Base-by-base conservation (phyloP, 2,113 vertebrate genomes). In the Camelus dromedarius region DNA sequence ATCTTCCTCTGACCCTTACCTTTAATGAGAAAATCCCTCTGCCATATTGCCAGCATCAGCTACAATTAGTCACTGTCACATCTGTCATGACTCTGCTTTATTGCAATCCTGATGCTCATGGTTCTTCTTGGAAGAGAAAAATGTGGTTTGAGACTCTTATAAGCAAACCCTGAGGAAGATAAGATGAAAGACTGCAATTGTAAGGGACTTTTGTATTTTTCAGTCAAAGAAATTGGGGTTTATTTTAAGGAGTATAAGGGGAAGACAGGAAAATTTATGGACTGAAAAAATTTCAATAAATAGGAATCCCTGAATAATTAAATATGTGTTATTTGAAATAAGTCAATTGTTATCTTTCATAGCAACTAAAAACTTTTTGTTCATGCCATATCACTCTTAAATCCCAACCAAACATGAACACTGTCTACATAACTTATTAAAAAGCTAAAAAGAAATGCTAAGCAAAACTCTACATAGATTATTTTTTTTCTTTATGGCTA, bases 31-130 rank as follows among this genome's bases (percentile, higher is more conserved):
- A 94, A 89, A 89, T 81, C 32, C 58, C 20, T 79, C 66, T 94
- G 77, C 48, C 72, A 86, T 48, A 86, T 95, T 85, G 79, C 73
- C 73, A 85, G 58, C 11, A 67, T 84, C 84, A 79, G 72, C 83
- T 94, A 89, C 24, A 92, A 89, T 96, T 96, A 83, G 89, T 96
- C 89, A 92, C n/a, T 92, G 92, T 88, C 87, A 81, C 62, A 88
- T 87, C 69, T 91, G 82, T 92, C 92, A 89, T 46, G 50, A 89
- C 28, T 89, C 14, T 91, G 18, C 56, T 94, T 96, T 97, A 69
- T 85, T 84, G n/a, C 30, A 73, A 67, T 75, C 50, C 18, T 89
- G 66, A 89, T 62, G 60, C 80, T 38, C 28, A 52, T 80, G 64
- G 28, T 42, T 83, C n/a, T 89, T 32, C 32, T 52, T 35, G 48